A percentile compares a stretch with the other conserved stretches of the same genome.
Evolutionary conservation across 1,140 invertebrate genomes (phyloP).

Genomic region (Nasonia giraulti): DNA sequence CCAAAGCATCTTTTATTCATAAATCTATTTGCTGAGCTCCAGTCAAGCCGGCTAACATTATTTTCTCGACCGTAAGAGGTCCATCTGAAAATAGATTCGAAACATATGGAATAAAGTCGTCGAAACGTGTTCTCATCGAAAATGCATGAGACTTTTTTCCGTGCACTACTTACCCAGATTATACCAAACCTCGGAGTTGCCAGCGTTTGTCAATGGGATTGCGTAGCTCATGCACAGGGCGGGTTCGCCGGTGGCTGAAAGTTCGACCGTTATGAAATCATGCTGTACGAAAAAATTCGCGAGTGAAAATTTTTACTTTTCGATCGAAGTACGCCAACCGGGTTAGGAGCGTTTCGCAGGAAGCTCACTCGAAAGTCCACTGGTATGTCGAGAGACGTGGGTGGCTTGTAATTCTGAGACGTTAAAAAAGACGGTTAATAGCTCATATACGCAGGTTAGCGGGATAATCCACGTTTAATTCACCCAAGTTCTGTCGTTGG

Average conservation of each 20-base stretch:
- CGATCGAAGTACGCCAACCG: conserved; percentile 82
- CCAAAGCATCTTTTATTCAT: background rate
- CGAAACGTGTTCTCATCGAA: too few relatives aligned
- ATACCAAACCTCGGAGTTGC: conserved; percentile 66
- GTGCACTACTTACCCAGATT: conserved; percentile 56
- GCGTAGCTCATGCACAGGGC: conserved; percentile 81
- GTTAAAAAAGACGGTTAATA: background rate
- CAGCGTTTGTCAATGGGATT: conserved; percentile 79
- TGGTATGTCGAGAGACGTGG: conserved; percentile 88
- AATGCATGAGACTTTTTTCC: too few relatives aligned
- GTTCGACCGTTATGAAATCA: background rate
- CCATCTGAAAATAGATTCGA: background rate
- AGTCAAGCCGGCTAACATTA: background rate
- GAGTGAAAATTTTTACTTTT: conserved; percentile 78
- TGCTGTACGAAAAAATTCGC: background rate
- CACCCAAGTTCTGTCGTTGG: conserved; percentile 87
- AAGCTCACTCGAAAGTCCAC: conserved; percentile 87
- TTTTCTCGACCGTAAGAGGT: background rate
- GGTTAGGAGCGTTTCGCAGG: conserved; percentile 81
- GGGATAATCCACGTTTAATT: conserved; percentile 13
- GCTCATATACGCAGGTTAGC: too few relatives aligned
- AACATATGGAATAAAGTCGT: too few relatives aligned
- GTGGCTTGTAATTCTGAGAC: conserved; percentile 84
- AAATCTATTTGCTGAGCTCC: background rate
- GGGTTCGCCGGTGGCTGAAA: conserved; percentile 84